Base-by-base conservation (phyloP, 37 sponge, comb jelly and placozoan genomes). In the Mnemiopsis leidyi region DNA sequence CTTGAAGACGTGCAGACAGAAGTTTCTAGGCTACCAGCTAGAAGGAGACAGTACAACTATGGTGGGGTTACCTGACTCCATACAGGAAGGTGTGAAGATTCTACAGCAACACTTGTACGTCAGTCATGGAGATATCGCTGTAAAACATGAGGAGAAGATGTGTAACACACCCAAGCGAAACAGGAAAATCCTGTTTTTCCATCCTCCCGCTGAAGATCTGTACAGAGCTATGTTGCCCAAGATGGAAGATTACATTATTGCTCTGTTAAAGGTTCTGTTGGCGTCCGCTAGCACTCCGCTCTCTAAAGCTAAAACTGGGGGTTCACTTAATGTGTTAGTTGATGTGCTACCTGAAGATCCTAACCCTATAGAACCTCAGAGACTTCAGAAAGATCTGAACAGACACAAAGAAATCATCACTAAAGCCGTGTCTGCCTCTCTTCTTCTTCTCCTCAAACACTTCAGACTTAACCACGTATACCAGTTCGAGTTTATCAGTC, bases 391-490 rank as follows among this genome's bases (percentile, higher is more conserved):
- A 30, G 99, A 98, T 92, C 93, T 97, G 32, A 94, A 96, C 93
- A 39, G 98, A n/a, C 97, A 98, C 94, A 98, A 96, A 69, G 99
- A 98, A 79, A 94, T 98, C 83, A 95, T 98, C 20, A 96, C 97
- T 37, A 97, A 98, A 93, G 96, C 96, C 0, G 94, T 97, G 2
- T 96, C 99, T 32, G 97, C 96, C 37, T 95, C 95, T n/a, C 93
- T 98, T 16, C 92, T 98, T 2, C 96, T 98, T 2, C 95, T 98
- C 25, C 95, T 98, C 28, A 98, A 98, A 69, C 97, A 98, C 75
- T 96, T 97, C 93, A 96, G 97, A 68, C 82, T 92, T 1, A 92
- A 92, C 35, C 90, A 85, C 90, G 36, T 85, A 1, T 38, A 39
- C 28, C 76, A 92, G 95, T 98, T 97, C 83, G 99, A 98, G 92